phyloP scores from a whole-genome alignment of 2,113 vertebrate species.

The Ageneiosus marmoratus region DNA sequence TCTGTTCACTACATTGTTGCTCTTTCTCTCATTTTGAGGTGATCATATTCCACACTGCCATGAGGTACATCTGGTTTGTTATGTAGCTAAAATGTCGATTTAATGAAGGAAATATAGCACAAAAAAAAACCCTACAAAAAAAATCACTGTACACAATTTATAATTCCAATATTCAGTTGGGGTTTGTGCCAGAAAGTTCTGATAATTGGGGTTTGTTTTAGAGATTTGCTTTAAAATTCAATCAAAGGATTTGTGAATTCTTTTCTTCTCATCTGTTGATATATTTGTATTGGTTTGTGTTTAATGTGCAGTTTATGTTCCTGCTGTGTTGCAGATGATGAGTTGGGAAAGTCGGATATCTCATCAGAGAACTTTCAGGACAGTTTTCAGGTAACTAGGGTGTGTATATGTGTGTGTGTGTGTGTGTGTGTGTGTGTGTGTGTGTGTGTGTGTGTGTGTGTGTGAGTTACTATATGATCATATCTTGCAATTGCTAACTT shows the following conservation, averaged over 20 bases:
- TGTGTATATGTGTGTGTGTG: background rate
- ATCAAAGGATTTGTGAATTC: background rate
- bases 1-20: too few species aligned
- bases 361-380: constrained; percentile 84
- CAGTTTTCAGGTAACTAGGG: constrained; percentile 70
- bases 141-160: too few species aligned
- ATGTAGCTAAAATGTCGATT: too few species aligned
- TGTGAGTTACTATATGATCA: background rate
- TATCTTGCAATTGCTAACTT: background rate
- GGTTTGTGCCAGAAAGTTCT: background rate
- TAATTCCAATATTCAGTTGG: background rate
- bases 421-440: background rate
- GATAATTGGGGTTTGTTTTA: background rate
- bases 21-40: too few species aligned
- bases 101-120: too few species aligned
- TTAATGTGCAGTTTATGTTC: constrained; percentile 36
- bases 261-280: too few species aligned
- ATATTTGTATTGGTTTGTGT: too few species aligned
- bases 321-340: constrained; percentile 80
- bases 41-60: too few species aligned
- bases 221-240: background rate
- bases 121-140: too few species aligned
- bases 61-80: too few species aligned
- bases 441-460: background rate
- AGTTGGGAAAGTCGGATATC: constrained; percentile 85